Conservation (phyloP, 2,888 invertebrate species). For the Adineta ricciae region DNA sequence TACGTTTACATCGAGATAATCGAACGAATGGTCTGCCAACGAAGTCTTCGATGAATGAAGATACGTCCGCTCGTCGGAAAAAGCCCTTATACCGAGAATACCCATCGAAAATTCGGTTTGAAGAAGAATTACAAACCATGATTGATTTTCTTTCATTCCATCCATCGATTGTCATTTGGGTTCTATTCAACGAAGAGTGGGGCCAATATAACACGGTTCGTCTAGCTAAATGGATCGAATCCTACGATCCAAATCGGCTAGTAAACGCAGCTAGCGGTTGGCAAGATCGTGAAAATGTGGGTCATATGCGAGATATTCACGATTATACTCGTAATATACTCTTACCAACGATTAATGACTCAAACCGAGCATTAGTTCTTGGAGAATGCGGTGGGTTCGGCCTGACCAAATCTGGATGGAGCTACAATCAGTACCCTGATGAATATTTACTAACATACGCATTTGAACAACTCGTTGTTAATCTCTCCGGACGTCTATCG, state of each 20-base stretch:
- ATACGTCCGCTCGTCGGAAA: background rate
- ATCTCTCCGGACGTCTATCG: background rate
- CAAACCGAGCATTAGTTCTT: background rate
- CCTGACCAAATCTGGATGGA: background rate
- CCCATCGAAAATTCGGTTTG: background rate
- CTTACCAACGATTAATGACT: background rate
- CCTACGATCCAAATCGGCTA: background rate
- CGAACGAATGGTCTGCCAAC: background rate
- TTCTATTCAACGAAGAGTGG: background rate
- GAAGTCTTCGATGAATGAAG: background rate
- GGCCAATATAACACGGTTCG: background rate
- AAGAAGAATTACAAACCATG: background rate
- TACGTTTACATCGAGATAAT: background rate
- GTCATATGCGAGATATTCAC: background rate
- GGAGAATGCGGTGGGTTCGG: conserved; percentile 1
- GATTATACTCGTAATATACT: background rate
- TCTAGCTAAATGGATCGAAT: background rate
- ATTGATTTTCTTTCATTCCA: background rate
- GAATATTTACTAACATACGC: background rate
- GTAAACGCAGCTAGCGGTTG: background rate
- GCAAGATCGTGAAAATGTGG: background rate
- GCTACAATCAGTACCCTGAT: background rate
- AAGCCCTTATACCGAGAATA: background rate
- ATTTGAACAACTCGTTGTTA: background rate
- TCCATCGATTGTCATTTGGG: background rate